phyloP scores from a whole-genome alignment of 2,113 vertebrate species.

The Formicarius rufipectus region DNA sequence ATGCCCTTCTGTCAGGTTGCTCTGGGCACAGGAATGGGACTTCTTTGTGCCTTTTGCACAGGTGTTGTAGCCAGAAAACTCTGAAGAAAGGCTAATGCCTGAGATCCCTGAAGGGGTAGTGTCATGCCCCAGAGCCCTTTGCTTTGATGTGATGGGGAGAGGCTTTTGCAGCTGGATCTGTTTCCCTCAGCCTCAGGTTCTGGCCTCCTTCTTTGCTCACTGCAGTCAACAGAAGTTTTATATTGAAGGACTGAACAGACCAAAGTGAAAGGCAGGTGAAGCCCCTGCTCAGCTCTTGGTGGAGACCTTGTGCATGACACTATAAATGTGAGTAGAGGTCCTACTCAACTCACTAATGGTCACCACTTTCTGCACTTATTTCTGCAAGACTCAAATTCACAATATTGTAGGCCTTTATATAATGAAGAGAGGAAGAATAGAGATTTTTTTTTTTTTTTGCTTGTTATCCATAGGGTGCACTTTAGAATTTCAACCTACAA shows the following conservation, averaged over 20 bases:
- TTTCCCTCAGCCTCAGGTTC: neutral
- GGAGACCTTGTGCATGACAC: neutral
- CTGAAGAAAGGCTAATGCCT: neutral
- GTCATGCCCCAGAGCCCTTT: neutral
- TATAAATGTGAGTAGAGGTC: neutral
- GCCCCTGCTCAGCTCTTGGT: neutral
- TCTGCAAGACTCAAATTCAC: neutral
- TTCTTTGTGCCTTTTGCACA: neutral
- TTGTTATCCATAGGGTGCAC: neutral
- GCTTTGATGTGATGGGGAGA: neutral
- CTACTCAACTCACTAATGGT: no score
- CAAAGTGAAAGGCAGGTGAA: neutral
- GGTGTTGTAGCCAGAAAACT: neutral
- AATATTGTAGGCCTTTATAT: neutral
- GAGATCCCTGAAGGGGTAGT: neutral
- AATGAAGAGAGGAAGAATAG: neutral
- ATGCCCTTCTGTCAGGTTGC: neutral
- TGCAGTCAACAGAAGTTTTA: neutral
- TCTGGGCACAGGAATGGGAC: neutral
- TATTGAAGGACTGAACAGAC: neutral
- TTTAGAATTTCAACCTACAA: neutral
- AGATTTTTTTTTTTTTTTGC: neutral
- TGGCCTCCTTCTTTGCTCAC: neutral
- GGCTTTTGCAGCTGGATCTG: neutral
- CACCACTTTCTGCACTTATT: neutral